Percentiles rank a stretch among this genome's conserved stretches.
Evolutionary conservation across 1,140 invertebrate genomes (phyloP).

Genomic region (Drosophila simulans): DNA sequence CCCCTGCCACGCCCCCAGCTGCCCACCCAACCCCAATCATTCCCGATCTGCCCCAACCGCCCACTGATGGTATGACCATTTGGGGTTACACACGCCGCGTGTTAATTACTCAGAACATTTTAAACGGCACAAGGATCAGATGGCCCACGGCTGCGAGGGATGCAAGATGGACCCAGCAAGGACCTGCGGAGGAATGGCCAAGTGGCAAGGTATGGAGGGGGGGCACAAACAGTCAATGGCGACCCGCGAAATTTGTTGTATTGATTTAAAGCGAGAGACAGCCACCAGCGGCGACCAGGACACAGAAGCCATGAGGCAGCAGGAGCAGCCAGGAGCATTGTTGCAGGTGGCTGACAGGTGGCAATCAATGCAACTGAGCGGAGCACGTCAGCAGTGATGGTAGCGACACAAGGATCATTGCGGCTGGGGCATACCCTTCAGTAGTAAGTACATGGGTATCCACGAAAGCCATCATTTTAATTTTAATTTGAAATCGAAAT

Average conservation of each 20-base stretch:
- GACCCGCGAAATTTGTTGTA: conserved; percentile 77
- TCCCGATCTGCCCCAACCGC: too few species aligned
- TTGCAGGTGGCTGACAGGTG: conserved; percentile 50
- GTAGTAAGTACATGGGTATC: too few species aligned
- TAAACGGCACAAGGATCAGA: conserved; percentile 62
- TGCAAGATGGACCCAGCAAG: conserved; percentile 3
- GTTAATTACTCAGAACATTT: conserved; percentile 81
- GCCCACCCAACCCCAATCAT: background rate
- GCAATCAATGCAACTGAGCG: conserved; percentile 68
- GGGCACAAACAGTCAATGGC: conserved; percentile 31
- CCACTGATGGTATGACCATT: conserved; percentile 50
- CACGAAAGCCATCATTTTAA: too few species aligned
- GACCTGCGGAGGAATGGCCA: background rate
- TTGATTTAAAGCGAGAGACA: conserved; percentile 68
- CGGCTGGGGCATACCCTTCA: background rate
- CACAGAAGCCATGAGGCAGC: conserved; percentile 1
- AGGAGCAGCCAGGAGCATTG: conserved; percentile 17
- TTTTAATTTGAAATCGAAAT: too few species aligned
- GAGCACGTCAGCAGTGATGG: conserved; percentile 37
- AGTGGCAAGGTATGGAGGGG: too few species aligned
- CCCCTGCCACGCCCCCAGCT: background rate
- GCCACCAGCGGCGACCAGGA: conserved; percentile 2
- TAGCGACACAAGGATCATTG: background rate
- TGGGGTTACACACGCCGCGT: conserved; percentile 78
- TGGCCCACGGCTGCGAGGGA: conserved; percentile 15